phyloP scores from a whole-genome alignment of 2,888 invertebrate species.

The Drosophila birchii region DNA sequence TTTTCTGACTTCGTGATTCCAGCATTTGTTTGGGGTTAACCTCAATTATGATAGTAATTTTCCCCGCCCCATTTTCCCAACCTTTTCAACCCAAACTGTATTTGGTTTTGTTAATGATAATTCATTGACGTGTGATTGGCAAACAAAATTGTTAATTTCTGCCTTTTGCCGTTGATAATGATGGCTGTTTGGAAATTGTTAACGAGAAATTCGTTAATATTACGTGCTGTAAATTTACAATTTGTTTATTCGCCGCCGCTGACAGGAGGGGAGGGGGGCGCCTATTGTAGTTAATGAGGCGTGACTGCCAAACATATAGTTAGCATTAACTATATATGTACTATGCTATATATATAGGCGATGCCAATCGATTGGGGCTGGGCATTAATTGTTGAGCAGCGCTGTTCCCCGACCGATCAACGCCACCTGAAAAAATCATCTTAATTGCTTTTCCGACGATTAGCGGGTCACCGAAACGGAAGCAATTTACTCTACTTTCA shows the following conservation, averaged over 20 bases:
- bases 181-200: constrained; percentile 27
- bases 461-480: constrained; percentile 40
- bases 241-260: constrained; percentile 11
- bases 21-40: constrained; percentile 24
- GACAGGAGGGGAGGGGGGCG: constrained; percentile 4
- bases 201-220: constrained; percentile 46
- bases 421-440: constrained; percentile 33
- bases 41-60: constrained; percentile 39
- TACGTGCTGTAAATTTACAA: constrained; percentile 43
- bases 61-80: constrained; percentile 9
- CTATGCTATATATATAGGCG: background rate
- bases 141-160: constrained; percentile 46
- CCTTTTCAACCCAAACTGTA: background rate
- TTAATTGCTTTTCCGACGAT: constrained; percentile 45
- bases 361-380: constrained; percentile 17
- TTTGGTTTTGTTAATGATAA: constrained; percentile 41
- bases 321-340: constrained; percentile 26
- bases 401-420: constrained; percentile 1
- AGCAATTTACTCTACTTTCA: constrained; percentile 20
- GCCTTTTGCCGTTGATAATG: constrained; percentile 4
- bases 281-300: constrained; percentile 36
- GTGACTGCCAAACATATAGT: constrained; percentile 40
- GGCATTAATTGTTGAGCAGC: constrained; percentile 30
- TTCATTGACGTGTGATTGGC: constrained; percentile 47
- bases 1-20: background rate